phyloP scores from a whole-genome alignment of 2,888 invertebrate genomes.

The Anthophora plumipes region DNA sequence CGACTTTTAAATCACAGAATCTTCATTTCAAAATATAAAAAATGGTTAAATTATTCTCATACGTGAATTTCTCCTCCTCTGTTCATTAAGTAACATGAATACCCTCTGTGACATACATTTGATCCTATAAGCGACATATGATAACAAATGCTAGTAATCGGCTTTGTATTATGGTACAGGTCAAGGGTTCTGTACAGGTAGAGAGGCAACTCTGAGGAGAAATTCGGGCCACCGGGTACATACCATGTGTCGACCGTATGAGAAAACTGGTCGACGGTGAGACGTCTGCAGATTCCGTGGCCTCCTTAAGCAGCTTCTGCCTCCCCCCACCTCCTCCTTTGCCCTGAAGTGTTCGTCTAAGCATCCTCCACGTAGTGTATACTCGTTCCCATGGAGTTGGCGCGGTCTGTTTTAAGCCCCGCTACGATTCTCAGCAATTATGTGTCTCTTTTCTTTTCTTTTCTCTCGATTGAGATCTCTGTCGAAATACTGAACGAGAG shows the following conservation, averaged over 20 bases:
- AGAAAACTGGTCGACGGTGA: constrained; percentile 79
- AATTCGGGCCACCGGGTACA: constrained; percentile 71
- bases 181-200: constrained; percentile 25
- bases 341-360: constrained; percentile 43
- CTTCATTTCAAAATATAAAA: too few species aligned
- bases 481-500: constrained; percentile 28
- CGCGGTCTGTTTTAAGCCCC: constrained; percentile 54
- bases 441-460: constrained; percentile 47
- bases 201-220: constrained; percentile 19
- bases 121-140: neutral
- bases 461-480: constrained; percentile 26
- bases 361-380: constrained; percentile 64
- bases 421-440: constrained; percentile 58
- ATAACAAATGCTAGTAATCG: neutral
- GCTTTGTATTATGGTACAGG: neutral
- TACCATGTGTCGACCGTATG: constrained; percentile 79
- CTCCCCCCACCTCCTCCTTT: constrained; percentile 47
- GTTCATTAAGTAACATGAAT: neutral
- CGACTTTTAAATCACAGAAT: neutral
- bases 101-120: neutral
- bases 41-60: neutral
- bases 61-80: too few species aligned
- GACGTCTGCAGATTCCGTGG: constrained; percentile 78
- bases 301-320: constrained; percentile 76
- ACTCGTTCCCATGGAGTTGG: constrained; percentile 65